Percentiles rank a stretch among this genome's conserved stretches.
Conservation (phyloP, 2,797 vertebrate species). For the Platyrinchus mystaceus region DNA sequence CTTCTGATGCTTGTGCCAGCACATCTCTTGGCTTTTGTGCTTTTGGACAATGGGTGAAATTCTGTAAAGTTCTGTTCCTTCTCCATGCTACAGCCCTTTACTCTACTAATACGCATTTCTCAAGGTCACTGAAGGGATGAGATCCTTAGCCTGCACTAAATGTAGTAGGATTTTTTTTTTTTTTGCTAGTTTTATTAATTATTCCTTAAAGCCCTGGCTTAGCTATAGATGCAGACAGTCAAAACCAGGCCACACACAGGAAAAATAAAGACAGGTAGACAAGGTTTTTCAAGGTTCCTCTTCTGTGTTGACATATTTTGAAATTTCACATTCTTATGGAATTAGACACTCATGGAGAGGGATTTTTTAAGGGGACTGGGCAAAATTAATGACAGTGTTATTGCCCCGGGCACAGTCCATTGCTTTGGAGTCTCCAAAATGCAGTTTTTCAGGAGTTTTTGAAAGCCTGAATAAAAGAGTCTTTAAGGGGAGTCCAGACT, state of each 20-base stretch:
- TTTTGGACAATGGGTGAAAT: not conserved
- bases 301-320: not conserved
- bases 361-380: not conserved
- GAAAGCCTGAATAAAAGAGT: not conserved
- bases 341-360: not conserved
- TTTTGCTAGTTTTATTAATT: not conserved
- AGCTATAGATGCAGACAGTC: not conserved
- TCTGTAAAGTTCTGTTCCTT: not conserved
- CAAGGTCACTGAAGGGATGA: not conserved
- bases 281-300: not conserved
- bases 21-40: not conserved
- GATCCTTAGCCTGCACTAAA: not conserved
- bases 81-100: not conserved
- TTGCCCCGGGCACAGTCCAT: not conserved
- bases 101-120: not conserved
- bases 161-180: not conserved
- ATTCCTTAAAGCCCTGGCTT: not conserved
- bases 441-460: not conserved
- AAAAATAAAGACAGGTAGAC: not conserved
- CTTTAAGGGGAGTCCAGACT: not conserved
- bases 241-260: not conserved
- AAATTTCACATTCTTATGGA: not conserved
- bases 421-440: not conserved
- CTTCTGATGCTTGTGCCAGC: not conserved
- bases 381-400: not conserved